Evolutionary conservation across 53 echinoderm and acorn worm species (phyloP), one percentile per base, ranked within the genome.

Genomic region (Stichopus horrens): DNA sequence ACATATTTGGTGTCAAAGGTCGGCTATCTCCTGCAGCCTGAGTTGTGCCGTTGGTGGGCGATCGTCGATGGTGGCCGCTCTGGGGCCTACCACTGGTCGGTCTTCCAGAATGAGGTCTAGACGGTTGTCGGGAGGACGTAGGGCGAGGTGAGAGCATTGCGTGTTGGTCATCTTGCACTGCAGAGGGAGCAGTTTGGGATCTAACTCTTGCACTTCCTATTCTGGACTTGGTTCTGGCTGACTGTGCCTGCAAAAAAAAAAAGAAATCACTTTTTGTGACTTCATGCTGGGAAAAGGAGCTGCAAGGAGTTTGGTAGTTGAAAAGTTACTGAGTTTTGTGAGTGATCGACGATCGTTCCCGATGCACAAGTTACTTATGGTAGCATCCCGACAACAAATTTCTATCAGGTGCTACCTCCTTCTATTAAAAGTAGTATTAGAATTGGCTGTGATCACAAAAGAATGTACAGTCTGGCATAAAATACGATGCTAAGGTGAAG

Each of bases 11-110:
- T 66, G 89, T 92, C 86, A 75, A 16, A 66, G 91, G 88, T 81
- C 83, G 91, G 20, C 86, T 77, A 76, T 68, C 92, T 60, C 85
- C 88, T 65, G 88, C 91, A 21, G 79, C 78, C 53, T 63, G 88
- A 75, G 78, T 87, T 21, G 68, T 21, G 14, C 16, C 63, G 23
- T 14, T 77, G 21, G 89, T 76, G 2, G 91, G 88, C 16, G 93
- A 89, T 58, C 83, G 57, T 9, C 75, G 57, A 21, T 89, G 79
- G 23, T 91, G 77, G 21, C 89, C 86, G 53, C 91, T 89, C 20
- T 89, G 82, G 58, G 96, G 96, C 9, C 96, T 79, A 5, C 76
- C 86, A 10, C 89, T 89, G 68, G 88, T 94, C 54, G 94, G 93
- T 59, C 92, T 89, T 23, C 80, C 59, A 52, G 91, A 90, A 8